Evolutionary conservation across 2,113 vertebrate genomes (phyloP), one percentile per base, ranked within the genome.

Genomic region (Myodes glareolus): DNA sequence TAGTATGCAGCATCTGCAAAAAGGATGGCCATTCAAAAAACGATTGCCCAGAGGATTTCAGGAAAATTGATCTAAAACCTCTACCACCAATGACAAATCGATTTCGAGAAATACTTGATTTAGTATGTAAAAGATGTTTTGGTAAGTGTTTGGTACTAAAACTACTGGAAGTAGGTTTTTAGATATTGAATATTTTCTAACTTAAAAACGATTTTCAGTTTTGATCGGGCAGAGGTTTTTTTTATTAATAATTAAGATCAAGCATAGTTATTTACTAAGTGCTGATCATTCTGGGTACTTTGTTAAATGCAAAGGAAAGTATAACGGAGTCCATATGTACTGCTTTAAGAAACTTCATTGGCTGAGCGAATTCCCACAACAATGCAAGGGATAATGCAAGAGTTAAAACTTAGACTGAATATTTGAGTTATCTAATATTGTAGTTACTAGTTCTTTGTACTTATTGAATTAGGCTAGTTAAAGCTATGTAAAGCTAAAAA

Each of bases 1-100:
- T 99, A 73, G 99, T 99, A 98, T 99, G 99, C 99, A 99, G 99
- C 98, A 99, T 99, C 99, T 99, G 99, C 99, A 99, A 99, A 97
- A 98, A 99, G 91, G 99, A 99, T 95, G 99, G 99, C 92, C 99
- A 99, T 98, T 99, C 99, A 97, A 99, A 99, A 98, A 99, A 99
- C 42, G 99, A 99, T 89, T 99, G 99, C 98, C 99, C 99, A 3
- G 99, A 99, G 95, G 99, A 99, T 99, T 99, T 99, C 97, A 99
- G 99, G 98, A 99, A 99, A 99, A 99, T 99, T 33, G 99, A 99
- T 98, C 98, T 99, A 97, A 99, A 99, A 95, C 99, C 99, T 94
- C 98, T 99, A 96, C 99, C 99, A 86, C 99, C 99, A 11, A 99
- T 99, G 99, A 99, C 99, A 47, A 99, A 99, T 45, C 98, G 98